phyloP scores from a whole-genome alignment of 2,797 vertebrate genomes.

The Echeneis naucrates region DNA sequence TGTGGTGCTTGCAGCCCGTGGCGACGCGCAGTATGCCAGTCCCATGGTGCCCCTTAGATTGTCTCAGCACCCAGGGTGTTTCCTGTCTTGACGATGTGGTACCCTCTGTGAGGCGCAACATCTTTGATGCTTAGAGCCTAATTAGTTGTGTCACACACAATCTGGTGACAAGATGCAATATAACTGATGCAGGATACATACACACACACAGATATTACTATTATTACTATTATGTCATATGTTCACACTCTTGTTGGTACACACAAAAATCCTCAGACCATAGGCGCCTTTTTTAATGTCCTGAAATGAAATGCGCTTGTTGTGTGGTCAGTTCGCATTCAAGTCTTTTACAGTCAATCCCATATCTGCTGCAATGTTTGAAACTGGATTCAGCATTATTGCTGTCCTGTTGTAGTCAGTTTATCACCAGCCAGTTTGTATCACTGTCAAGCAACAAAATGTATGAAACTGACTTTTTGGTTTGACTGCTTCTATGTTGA shows the following conservation, averaged over 20 bases:
- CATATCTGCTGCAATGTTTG: slow-evolving; percentile 11
- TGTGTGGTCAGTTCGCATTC: slow-evolving; percentile 32
- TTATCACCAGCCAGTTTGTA: slow-evolving; percentile 6
- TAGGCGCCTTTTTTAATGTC: slow-evolving; percentile 45
- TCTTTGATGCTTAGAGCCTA: slow-evolving; percentile 63
- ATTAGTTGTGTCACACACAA: slow-evolving; percentile 68
- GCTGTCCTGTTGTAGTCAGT: background rate
- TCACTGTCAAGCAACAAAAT: background rate
- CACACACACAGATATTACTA: slow-evolving; percentile 20
- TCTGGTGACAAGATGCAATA: slow-evolving; percentile 61
- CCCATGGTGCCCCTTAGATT: slow-evolving; percentile 51
- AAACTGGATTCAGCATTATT: slow-evolving; percentile 34
- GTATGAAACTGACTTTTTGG: background rate
- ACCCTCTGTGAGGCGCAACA: slow-evolving; percentile 34
- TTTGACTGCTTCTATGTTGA: background rate
- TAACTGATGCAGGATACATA: slow-evolving; percentile 58
- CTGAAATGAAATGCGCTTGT: slow-evolving; percentile 37
- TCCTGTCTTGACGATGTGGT: slow-evolving; percentile 54
- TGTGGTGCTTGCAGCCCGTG: slow-evolving; percentile 27
- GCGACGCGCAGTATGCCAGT: slow-evolving; percentile 36
- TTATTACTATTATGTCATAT: background rate
- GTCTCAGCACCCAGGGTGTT: slow-evolving; percentile 53
- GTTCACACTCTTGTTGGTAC: too few relatives aligned
- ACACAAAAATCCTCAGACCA: slow-evolving; percentile 29
- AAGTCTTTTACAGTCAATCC: slow-evolving; percentile 15